Conservation (phyloP, 2,113 vertebrate genomes). For the Apodemus speciosus region DNA sequence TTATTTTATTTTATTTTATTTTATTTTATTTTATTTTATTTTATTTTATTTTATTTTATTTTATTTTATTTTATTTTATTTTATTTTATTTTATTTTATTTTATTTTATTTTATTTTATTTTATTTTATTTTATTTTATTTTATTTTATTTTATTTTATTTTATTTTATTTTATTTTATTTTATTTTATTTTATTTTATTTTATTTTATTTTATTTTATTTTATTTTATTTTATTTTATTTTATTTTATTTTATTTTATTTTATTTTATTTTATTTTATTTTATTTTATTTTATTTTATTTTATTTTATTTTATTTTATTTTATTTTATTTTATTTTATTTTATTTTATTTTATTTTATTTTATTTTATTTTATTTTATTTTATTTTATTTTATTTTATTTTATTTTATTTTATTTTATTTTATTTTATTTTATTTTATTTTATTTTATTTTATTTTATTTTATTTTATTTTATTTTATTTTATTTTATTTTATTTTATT, state of each 20-base stretch:
- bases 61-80: background rate
- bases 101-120: background rate
- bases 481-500: background rate
- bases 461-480: background rate
- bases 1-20: background rate
- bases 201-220: background rate
- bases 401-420: background rate
- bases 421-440: background rate
- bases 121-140: background rate
- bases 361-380: background rate
- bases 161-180: background rate
- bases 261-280: background rate
- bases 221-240: background rate
- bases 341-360: background rate
- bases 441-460: background rate
- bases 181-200: background rate
- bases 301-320: background rate
- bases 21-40: background rate
- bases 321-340: background rate
- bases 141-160: background rate
- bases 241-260: background rate
- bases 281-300: background rate
- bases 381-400: background rate
- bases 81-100: background rate
- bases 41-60: background rate